Evolutionary conservation across 2,797 vertebrate genomes (phyloP).

Genomic region (Darevskia mixta): DNA sequence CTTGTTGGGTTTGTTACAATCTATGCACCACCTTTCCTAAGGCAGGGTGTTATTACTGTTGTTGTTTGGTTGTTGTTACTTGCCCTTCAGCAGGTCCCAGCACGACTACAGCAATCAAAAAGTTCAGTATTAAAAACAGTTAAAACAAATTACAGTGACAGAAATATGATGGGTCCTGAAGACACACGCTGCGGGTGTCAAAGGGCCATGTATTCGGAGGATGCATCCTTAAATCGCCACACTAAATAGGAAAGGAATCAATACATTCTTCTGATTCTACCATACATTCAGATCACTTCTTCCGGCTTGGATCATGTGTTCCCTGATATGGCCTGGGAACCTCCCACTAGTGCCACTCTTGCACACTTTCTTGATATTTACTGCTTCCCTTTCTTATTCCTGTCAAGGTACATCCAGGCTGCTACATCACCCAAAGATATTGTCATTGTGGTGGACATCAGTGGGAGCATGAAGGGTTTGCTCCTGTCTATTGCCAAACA

Average conservation of each 20-base stretch:
- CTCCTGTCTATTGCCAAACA: conserved; percentile 94
- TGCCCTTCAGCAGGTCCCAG: too few species aligned
- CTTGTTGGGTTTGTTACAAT: too few species aligned
- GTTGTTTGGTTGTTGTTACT: too few species aligned
- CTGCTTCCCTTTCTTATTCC: background rate
- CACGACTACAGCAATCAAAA: too few species aligned
- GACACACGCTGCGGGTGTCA: too few species aligned
- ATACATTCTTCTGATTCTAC: background rate
- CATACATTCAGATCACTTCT: accelerated
- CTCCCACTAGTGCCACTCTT: background rate
- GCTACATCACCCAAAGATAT: conserved; percentile 97
- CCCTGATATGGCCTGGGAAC: accelerated
- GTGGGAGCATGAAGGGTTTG: conserved; percentile 97
- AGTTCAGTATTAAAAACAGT: too few species aligned
- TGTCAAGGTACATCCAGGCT: conserved; percentile 92
- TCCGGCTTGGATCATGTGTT: background rate
- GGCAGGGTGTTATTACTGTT: too few species aligned
- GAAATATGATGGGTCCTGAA: too few species aligned
- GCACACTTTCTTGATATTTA: background rate
- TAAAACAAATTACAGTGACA: too few species aligned
- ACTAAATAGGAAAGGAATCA: background rate
- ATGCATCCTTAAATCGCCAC: background rate
- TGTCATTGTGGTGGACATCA: conserved; percentile 92
- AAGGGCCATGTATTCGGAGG: background rate
- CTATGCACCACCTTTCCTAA: too few species aligned